phyloP scores from a whole-genome alignment of 2,888 invertebrate genomes.

The Hirtodrosophila confusa region DNA sequence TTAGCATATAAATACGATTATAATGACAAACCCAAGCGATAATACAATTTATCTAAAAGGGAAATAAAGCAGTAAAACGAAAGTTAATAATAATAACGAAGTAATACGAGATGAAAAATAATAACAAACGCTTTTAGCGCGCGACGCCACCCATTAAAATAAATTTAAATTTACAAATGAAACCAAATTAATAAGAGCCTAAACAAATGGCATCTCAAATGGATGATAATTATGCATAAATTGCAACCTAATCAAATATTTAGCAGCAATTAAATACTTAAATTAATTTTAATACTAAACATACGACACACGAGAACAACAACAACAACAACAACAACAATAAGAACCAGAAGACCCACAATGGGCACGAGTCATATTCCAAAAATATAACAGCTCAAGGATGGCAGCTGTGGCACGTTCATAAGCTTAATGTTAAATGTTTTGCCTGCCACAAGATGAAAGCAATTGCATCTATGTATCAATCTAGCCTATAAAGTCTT shows the following conservation, averaged over 20 bases:
- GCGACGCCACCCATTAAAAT: conserved; percentile 78
- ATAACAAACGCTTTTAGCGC: conserved; percentile 70
- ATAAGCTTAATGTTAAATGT: conserved; percentile 9
- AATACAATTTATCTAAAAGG: conserved; percentile 21
- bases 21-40: conserved; percentile 14
- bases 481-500: conserved; percentile 33
- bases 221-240: conserved; percentile 40
- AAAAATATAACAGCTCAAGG: conserved; percentile 24
- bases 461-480: conserved; percentile 35
- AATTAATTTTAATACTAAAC: conserved; percentile 54
- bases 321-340: conserved; percentile 15
- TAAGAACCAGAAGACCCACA: conserved; percentile 9
- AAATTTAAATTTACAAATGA: conserved; percentile 38
- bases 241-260: conserved; percentile 68
- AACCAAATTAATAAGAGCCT: conserved; percentile 7
- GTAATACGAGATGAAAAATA: conserved; percentile 1
- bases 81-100: background rate
- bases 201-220: conserved; percentile 17
- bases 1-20: conserved; percentile 48
- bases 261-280: conserved; percentile 74
- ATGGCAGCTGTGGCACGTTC: conserved; percentile 4
- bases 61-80: too few relatives aligned
- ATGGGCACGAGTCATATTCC: conserved; percentile 23
- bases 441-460: conserved; percentile 29
- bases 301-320: conserved; percentile 16